Conservation (phyloP, 2,888 invertebrate species). For the Oasisia sp. region DNA sequence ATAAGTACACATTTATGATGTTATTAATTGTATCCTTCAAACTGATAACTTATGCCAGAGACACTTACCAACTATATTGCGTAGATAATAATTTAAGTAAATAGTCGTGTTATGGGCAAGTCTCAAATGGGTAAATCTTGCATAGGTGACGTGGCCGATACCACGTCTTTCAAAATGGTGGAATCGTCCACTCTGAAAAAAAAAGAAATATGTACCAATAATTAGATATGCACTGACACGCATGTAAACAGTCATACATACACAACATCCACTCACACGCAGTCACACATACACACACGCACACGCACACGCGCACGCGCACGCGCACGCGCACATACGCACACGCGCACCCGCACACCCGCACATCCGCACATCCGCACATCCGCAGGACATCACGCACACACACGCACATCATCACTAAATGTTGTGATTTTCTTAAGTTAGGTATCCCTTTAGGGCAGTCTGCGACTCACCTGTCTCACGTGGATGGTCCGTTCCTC, state of each 20-base stretch:
- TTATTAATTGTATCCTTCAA: not conserved
- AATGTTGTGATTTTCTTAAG: too few relatives aligned
- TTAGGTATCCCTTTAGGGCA: too few relatives aligned
- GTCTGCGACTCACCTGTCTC: not conserved
- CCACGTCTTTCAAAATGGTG: constrained; percentile 6
- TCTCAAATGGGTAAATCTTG: not conserved
- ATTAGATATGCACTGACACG: too few relatives aligned
- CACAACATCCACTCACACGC: too few relatives aligned
- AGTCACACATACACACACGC: too few relatives aligned
- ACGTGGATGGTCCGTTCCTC: not conserved
- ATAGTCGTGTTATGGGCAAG: not conserved
- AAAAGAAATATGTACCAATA: not conserved
- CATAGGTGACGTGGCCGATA: not conserved
- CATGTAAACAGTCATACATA: too few relatives aligned
- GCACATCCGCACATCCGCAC: too few relatives aligned
- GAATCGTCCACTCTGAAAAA: not conserved
- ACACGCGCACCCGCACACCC: too few relatives aligned
- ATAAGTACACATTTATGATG: not conserved
- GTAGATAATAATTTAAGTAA: not conserved
- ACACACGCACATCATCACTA: too few relatives aligned
- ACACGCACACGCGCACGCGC: too few relatives aligned
- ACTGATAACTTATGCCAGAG: not conserved
- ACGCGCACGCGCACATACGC: too few relatives aligned
- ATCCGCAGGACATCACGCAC: too few relatives aligned
- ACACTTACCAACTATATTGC: not conserved